Evolutionary conservation across 2,113 vertebrate genomes (phyloP).

Genomic region (Amphiprion percula): DNA sequence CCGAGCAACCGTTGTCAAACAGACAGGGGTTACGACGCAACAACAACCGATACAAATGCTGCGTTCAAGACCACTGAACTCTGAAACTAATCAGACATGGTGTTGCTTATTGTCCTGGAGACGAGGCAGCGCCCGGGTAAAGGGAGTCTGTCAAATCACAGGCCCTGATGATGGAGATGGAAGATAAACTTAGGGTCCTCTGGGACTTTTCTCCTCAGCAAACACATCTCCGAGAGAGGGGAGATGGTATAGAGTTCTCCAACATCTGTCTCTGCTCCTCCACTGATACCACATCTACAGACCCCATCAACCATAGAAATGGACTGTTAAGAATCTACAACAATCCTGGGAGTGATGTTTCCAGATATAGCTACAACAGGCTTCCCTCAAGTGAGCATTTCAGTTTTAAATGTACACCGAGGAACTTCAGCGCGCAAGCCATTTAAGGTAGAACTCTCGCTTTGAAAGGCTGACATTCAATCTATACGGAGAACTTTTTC

Average conservation of each 20-base stretch:
- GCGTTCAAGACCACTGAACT: conserved; percentile 88
- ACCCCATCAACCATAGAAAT: conserved; percentile 83
- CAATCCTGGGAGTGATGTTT: conserved; percentile 59
- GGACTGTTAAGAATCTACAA: conserved; percentile 71
- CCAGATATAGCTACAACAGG: conserved; percentile 63
- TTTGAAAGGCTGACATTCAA: conserved; percentile 55
- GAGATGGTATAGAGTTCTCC: conserved; percentile 84
- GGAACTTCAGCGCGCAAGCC: conserved; percentile 56
- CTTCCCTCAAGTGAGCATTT: conserved; percentile 71
- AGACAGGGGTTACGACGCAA: conserved; percentile 79
- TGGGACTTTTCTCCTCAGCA: conserved; percentile 78
- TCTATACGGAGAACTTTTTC: conserved; percentile 47
- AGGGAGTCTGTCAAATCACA: conserved; percentile 85
- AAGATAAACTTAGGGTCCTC: conserved; percentile 86
- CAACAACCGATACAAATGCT: conserved; percentile 80
- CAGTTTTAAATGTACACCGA: conserved; percentile 60
- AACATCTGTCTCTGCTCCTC: conserved; percentile 77
- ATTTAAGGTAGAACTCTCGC: conserved; percentile 59
- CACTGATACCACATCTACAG: conserved; percentile 66
- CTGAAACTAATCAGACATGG: conserved; percentile 89
- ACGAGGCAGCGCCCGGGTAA: conserved; percentile 80
- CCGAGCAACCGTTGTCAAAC: conserved; percentile 82
- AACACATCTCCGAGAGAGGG: conserved; percentile 75
- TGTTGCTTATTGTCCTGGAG: conserved; percentile 88
- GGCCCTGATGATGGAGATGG: conserved; percentile 86